phyloP scores from a whole-genome alignment of 35 echinoderm and acorn worm species.

The Hemicentrotus pulcherrimus region DNA sequence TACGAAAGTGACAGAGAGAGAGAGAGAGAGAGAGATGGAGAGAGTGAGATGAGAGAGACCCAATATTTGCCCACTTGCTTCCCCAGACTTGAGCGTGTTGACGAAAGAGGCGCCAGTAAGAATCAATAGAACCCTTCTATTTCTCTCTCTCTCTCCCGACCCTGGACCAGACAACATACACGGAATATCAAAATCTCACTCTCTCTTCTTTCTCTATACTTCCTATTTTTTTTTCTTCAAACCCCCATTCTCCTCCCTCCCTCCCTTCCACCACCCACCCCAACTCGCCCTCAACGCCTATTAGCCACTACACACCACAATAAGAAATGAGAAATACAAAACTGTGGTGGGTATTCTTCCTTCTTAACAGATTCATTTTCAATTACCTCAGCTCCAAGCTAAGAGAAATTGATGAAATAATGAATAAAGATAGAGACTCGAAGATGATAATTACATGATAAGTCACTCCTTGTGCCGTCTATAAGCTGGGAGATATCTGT shows the following conservation, averaged over 20 bases:
- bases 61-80: conserved; percentile 49
- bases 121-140: conserved; percentile 22
- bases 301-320: not conserved
- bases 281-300: not conserved
- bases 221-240: not conserved
- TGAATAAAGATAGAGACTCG: not conserved
- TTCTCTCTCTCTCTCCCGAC: not conserved
- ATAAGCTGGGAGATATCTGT: not conserved
- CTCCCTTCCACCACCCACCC: too few relatives aligned
- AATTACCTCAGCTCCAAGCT: not conserved
- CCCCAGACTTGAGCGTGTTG: conserved; percentile 43
- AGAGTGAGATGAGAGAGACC: not conserved
- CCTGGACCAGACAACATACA: not conserved
- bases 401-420: not conserved
- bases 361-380: not conserved
- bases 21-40: not conserved
- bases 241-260: too few relatives aligned
- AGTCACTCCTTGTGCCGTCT: not conserved
- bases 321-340: not conserved
- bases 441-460: not conserved
- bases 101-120: conserved; percentile 43
- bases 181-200: not conserved
- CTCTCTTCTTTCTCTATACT: not conserved
- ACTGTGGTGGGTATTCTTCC: not conserved
- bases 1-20: not conserved